Conservation (phyloP, 2,113 vertebrate genomes). For the Thomomys bottae region DNA sequence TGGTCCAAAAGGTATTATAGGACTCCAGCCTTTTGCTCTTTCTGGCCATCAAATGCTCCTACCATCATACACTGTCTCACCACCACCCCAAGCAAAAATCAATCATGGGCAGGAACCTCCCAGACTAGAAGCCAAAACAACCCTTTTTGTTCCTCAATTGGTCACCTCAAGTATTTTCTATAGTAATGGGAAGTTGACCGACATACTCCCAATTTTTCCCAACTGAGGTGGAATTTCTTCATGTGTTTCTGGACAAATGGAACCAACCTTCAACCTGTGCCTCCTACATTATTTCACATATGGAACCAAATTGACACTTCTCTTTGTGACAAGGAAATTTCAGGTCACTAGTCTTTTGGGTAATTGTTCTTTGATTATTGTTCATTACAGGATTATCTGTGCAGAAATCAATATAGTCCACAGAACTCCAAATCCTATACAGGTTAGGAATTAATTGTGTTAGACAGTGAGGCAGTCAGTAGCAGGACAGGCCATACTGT, state of each 20-base stretch:
- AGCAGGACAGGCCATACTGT: no score
- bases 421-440: not conserved
- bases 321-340: not conserved
- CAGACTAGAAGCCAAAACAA: not conserved
- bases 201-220: not conserved
- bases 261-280: not conserved
- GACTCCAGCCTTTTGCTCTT: not conserved
- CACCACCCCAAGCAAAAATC: not conserved
- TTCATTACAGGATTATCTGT: not conserved
- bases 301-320: fast-evolving
- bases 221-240: not conserved
- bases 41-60: no score
- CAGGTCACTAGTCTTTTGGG: not conserved
- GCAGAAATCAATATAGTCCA: not conserved
- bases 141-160: not conserved
- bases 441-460: not conserved
- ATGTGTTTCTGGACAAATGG: not conserved
- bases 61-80: not conserved
- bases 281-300: not conserved
- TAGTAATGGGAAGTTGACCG: not conserved
- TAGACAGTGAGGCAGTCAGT: not conserved
- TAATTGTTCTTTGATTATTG: constrained; percentile 24
- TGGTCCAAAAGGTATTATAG: not conserved
- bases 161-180: not conserved
- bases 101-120: no score